Percentiles rank a stretch among this genome's conserved stretches.
These are phyloP conservation scores for Lasioglossum lativentre DNA, from an alignment of 2,888 invertebrate species.

Conservation along the genomic window DNA sequence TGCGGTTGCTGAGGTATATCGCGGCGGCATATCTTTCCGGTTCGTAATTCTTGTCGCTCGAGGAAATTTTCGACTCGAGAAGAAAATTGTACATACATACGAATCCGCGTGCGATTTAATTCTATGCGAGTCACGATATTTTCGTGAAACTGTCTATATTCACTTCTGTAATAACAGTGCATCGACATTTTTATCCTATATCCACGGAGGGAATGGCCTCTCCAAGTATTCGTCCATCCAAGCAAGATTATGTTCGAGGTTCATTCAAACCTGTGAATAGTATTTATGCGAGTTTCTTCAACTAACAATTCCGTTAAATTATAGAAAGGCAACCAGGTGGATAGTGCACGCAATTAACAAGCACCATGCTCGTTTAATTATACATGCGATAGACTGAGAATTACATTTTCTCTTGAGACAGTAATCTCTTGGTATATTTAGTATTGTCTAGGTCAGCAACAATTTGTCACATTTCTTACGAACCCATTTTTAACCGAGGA, in stretches of 20 bases:
- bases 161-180: not conserved
- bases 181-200: not conserved
- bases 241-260: not conserved
- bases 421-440: not conserved
- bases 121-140: constrained; percentile 7
- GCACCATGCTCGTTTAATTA: not conserved
- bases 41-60: constrained; percentile 39
- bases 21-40: constrained; percentile 13
- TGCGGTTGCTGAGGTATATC: constrained; percentile 18
- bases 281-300: not conserved
- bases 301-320: not conserved
- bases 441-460: not conserved
- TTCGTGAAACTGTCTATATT: not conserved
- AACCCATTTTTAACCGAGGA: not conserved
- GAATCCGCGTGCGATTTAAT: constrained; percentile 32
- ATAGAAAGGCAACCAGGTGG: not conserved
- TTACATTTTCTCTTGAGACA: not conserved
- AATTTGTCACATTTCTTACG: not conserved
- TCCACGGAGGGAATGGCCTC: not conserved
- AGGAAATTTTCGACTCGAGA: constrained; percentile 27
- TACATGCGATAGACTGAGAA: not conserved
- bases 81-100: not conserved
- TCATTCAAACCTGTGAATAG: not conserved
- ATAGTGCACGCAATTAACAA: not conserved
- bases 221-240: not conserved